A percentile compares a stretch with the other conserved stretches of the same genome.
Conservation (phyloP, 2,797 vertebrate genomes). For the Cyprinodon diabolis region DNA sequence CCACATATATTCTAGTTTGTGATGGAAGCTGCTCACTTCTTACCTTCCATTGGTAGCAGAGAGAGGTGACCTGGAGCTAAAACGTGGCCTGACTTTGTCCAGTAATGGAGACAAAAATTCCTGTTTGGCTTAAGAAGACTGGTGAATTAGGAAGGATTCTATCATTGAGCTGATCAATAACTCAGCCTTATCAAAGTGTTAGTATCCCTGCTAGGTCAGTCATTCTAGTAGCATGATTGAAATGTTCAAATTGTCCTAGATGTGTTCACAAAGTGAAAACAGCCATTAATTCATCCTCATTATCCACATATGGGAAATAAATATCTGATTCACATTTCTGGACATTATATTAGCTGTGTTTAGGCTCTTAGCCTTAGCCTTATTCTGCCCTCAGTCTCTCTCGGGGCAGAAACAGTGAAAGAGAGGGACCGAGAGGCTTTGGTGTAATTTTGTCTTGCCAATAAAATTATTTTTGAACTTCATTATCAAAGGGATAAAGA, state of each 20-base stretch:
- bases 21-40: conserved; percentile 56
- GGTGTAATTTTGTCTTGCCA: conserved; percentile 83
- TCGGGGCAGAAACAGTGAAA: conserved; percentile 51
- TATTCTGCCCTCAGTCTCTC: conserved; percentile 80
- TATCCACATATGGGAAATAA: conserved; percentile 68
- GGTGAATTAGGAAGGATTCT: conserved; percentile 35
- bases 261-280: conserved; percentile 64
- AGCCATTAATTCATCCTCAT: conserved; percentile 64
- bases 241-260: conserved; percentile 62
- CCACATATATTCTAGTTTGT: conserved; percentile 69
- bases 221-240: conserved; percentile 57
- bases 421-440: conserved; percentile 73
- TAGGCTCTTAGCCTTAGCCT: conserved; percentile 84
- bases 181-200: conserved; percentile 38
- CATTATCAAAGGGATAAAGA: conserved; percentile 77
- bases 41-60: conserved; percentile 56
- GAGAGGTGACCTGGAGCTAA: conserved; percentile 50
- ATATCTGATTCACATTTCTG: conserved; percentile 76
- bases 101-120: conserved; percentile 33
- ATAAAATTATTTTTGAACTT: conserved; percentile 85
- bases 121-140: conserved; percentile 32
- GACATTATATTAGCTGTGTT: conserved; percentile 83
- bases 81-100: conserved; percentile 54
- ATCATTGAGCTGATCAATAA: conserved; percentile 37
- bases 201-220: conserved; percentile 52